phyloP scores from a whole-genome alignment of 2,797 vertebrate species.

The Eutrigla gurnardus region DNA sequence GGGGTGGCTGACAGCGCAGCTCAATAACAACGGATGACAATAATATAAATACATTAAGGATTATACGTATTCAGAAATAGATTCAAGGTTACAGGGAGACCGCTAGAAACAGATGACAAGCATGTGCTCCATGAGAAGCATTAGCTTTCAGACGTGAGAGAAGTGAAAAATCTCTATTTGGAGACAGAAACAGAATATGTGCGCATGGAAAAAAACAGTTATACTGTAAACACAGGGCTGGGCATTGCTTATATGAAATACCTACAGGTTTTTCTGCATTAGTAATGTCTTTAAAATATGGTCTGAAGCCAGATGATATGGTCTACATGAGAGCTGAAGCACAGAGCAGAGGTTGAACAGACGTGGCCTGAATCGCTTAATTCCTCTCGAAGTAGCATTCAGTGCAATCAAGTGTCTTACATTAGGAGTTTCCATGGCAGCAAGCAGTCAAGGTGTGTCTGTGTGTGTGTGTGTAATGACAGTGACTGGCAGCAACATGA shows the following conservation, averaged over 20 bases:
- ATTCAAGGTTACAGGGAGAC: constrained; percentile 35
- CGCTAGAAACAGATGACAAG: constrained; percentile 47
- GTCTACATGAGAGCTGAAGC: too few species aligned
- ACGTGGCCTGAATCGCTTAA: constrained; percentile 10
- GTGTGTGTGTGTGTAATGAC: constrained; percentile 30
- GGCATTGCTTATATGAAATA: too few species aligned
- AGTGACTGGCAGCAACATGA: constrained; percentile 66
- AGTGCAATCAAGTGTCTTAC: constrained; percentile 34
- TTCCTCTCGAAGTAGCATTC: constrained; percentile 26
- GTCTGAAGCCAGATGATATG: too few species aligned
- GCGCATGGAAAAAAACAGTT: too few species aligned
- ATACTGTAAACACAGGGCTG: too few species aligned
- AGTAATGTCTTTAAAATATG: too few species aligned
- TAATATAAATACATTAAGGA: constrained; percentile 69
- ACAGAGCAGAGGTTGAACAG: too few species aligned
- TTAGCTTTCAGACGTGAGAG: neutral
- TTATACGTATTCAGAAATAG: constrained; percentile 63
- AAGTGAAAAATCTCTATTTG: too few species aligned
- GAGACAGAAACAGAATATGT: too few species aligned
- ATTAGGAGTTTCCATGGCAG: constrained; percentile 46
- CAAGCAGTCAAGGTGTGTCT: constrained; percentile 36
- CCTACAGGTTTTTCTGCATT: too few species aligned
- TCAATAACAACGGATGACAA: constrained; percentile 67
- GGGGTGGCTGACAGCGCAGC: constrained; percentile 63
- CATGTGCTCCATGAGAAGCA: constrained; percentile 31